Percentiles rank a stretch among this genome's conserved stretches.
phyloP scores from a whole-genome alignment of 1,140 invertebrate species.

The Pseudoatta argentina region DNA sequence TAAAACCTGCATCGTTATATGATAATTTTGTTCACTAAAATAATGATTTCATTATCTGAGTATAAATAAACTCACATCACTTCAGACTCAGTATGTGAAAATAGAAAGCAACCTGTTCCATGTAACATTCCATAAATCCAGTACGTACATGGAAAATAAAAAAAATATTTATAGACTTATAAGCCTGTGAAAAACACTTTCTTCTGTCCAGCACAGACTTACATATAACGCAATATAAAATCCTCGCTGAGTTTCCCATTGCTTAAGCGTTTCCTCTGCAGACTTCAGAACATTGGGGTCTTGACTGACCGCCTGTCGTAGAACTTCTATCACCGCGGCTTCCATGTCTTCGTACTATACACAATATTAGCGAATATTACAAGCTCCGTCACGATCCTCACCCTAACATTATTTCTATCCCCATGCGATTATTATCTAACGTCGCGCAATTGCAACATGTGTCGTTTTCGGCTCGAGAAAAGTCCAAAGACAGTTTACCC shows the following conservation, averaged over 20 bases:
- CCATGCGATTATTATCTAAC: background rate
- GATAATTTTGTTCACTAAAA: too few species aligned
- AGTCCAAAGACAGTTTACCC: background rate
- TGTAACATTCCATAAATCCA: constrained; percentile 27
- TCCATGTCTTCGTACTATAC: constrained; percentile 81
- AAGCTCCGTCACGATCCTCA: background rate
- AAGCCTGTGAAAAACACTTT: background rate
- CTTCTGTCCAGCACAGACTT: constrained; percentile 77
- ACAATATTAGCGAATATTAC: constrained; percentile 1
- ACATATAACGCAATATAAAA: constrained; percentile 95
- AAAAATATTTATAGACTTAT: background rate
- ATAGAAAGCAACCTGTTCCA: background rate
- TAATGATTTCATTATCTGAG: too few species aligned
- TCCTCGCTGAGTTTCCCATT: constrained; percentile 95
- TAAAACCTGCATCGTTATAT: too few species aligned
- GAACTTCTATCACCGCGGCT: constrained; percentile 89
- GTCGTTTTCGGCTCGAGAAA: background rate
- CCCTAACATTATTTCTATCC: background rate
- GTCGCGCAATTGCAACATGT: background rate
- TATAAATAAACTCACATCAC: too few species aligned
- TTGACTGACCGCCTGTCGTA: constrained; percentile 95
- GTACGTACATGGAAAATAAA: constrained; percentile 9
- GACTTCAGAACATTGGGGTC: constrained; percentile 94
- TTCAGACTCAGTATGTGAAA: too few species aligned
- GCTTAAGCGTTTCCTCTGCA: constrained; percentile 93